Evolutionary conservation across 2,888 invertebrate species (phyloP), one percentile per base, ranked within the genome.

Genomic region (Eustalomyia histrio): DNA sequence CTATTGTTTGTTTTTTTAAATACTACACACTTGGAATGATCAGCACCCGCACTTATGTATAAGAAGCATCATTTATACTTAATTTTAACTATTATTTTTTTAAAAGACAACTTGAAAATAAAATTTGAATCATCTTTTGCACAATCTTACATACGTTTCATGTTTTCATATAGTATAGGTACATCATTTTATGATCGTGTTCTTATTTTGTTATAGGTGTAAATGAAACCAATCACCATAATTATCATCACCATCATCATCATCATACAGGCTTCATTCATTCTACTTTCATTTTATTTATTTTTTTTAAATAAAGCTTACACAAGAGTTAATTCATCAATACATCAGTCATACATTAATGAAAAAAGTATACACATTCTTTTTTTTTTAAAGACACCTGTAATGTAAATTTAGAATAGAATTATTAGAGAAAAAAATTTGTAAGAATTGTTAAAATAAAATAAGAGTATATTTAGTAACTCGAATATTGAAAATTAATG

Each of bases 21-120:
- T 81, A 78, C 76, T 73, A 81, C 78, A 78, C 57, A 72, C 74
- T 68, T 81, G 81, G 81, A 81, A 81, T 81, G 81, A 78, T 81
- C 71, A 78, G 81, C 81, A 81, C 74, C 78, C 78, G 81, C 69
- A 81, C 76, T 76, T 67, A 68, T 16, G 52, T 64, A 43, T 24
- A 69, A 76, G 29, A 63, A 76, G 33, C 55, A 72, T 65, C 10
- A 58, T 24, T 39, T 64, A 71, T 68, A 64, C 71, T 55, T 60
- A 65, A 33, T 53, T 60, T 72, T 43, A 68, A n/a, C 39, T 47
- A n/a, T 47, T 47, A n/a, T 47, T 47, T 47, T 47, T 43, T 43
- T 43, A 14, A 14, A n/a, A 47, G 14, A 7, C 3, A 47, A n/a
- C n/a, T 47, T 6, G n/a, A 65, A 67, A 21, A 16, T 12, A 60